These are phyloP conservation scores for Prochilodus magdalenae DNA, from an alignment of 2,113 vertebrate genomes.

Conservation along the genomic window DNA sequence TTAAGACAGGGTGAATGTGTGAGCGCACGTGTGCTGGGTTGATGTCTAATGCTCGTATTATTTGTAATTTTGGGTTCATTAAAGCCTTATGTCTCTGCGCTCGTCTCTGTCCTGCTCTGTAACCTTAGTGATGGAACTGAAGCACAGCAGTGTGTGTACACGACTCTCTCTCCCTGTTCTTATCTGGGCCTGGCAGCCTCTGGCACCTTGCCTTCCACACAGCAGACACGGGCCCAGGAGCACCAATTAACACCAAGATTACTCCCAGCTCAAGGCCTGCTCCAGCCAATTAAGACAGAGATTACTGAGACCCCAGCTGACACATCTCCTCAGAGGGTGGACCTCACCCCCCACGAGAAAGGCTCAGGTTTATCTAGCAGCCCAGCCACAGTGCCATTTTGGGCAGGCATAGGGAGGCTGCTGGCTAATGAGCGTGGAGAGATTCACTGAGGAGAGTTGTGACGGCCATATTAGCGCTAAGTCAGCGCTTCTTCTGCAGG, in stretches of 20 bases:
- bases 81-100: background rate
- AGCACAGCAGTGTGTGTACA: background rate
- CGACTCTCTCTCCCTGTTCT: slow-evolving; percentile 4
- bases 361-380: slow-evolving; percentile 33
- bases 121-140: background rate
- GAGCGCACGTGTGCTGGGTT: background rate
- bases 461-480: slow-evolving; percentile 33
- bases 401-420: slow-evolving; percentile 3
- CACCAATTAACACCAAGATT: slow-evolving; percentile 56
- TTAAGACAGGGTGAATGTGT: slow-evolving; percentile 39
- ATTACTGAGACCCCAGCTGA: slow-evolving; percentile 48
- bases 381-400: slow-evolving; percentile 23
- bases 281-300: slow-evolving; percentile 51
- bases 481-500: slow-evolving; percentile 33
- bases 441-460: slow-evolving; percentile 17
- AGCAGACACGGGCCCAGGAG: slow-evolving; percentile 44
- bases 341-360: slow-evolving; percentile 28
- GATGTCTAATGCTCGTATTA: background rate
- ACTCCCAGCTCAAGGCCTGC: slow-evolving; percentile 42
- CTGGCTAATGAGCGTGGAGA: slow-evolving; percentile 35
- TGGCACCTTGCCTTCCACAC: slow-evolving; percentile 37
- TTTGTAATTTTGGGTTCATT: background rate
- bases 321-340: slow-evolving; percentile 43
- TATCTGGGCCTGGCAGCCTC: slow-evolving; percentile 48
- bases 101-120: background rate